Conservation (phyloP, 2,888 invertebrate genomes). For the Gandaritis pyraliata region DNA sequence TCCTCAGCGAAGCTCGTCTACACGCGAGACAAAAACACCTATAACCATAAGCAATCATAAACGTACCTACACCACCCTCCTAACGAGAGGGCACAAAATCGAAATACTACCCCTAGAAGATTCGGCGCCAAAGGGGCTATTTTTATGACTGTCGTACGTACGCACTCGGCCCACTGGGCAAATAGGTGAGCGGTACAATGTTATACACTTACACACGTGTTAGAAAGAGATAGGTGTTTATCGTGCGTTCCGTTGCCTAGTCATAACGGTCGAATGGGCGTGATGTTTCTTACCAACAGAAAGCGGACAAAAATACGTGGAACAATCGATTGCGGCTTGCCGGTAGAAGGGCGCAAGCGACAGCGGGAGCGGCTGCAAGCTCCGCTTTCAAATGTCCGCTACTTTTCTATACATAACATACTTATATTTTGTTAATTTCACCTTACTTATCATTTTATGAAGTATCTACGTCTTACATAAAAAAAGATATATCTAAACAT, state of each 20-base stretch:
- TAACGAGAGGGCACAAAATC: conserved; percentile 79
- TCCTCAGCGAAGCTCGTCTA: conserved; percentile 33
- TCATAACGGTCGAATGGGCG: conserved; percentile 85
- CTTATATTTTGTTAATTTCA: conserved; percentile 3
- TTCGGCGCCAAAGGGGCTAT: conserved; percentile 84
- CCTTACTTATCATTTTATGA: no score
- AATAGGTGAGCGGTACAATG: conserved; percentile 72
- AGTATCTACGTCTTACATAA: no score
- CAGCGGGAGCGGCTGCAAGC: conserved; percentile 27
- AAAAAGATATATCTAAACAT: no score
- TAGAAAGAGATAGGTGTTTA: conserved; percentile 74
- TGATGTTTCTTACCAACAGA: conserved; percentile 84
- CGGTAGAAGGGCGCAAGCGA: conserved; percentile 68
- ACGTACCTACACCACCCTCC: conserved; percentile 64
- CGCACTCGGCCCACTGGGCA: conserved; percentile 81
- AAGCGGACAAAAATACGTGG: conserved; percentile 83
- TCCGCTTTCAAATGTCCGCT: conserved; percentile 10
- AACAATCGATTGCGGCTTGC: conserved; percentile 76
- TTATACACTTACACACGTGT: conserved; percentile 73
- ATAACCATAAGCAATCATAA: conserved; percentile 67
- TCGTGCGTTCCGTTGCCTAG: conserved; percentile 79
- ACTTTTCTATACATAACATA: no score
- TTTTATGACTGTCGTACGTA: conserved; percentile 84
- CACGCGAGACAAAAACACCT: conserved; percentile 48
- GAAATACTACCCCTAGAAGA: conserved; percentile 80